These are phyloP conservation scores for Cavia porcellus DNA, from an alignment of 2,113 vertebrate species.

Conservation along the genomic window DNA sequence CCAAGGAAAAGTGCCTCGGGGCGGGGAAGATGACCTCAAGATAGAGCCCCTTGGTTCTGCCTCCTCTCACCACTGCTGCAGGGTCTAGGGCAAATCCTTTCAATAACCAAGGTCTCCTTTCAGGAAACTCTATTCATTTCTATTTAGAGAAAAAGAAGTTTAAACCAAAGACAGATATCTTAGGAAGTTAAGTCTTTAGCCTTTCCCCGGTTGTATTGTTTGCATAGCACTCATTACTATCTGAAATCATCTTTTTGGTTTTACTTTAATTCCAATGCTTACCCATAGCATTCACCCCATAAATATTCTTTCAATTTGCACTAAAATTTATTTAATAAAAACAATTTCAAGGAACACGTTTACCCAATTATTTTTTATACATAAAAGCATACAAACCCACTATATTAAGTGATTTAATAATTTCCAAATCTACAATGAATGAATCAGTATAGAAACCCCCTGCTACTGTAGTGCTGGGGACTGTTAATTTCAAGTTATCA, in stretches of 20 bases:
- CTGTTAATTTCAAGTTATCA: background rate
- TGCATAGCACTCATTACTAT: background rate
- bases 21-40: too few relatives aligned
- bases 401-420: background rate
- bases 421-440: background rate
- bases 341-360: background rate
- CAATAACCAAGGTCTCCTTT: background rate
- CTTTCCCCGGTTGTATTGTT: background rate
- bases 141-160: constrained; percentile 11
- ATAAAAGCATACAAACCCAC: background rate
- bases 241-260: background rate
- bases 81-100: too few relatives aligned
- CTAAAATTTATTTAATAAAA: background rate
- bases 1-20: too few relatives aligned
- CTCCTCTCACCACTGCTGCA: too few relatives aligned
- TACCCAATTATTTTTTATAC: background rate
- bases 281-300: background rate
- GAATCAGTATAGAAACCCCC: background rate
- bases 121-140: background rate
- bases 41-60: too few relatives aligned
- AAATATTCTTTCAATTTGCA: background rate
- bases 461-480: background rate
- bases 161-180: background rate
- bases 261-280: background rate
- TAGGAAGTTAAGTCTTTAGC: background rate